Conservation (phyloP, 2,888 invertebrate species). For the Apotomis betuletana region DNA sequence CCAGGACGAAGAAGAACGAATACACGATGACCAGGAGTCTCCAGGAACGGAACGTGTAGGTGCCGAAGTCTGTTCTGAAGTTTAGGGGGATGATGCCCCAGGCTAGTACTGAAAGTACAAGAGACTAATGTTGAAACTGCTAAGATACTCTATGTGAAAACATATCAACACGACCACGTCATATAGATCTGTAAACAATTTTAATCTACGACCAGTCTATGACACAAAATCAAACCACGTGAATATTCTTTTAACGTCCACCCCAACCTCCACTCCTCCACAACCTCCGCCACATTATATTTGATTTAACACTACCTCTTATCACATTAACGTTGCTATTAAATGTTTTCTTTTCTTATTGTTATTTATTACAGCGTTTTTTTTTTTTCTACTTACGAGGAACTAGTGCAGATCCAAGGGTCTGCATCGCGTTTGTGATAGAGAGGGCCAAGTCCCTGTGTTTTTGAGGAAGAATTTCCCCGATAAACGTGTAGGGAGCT, state of each 20-base stretch:
- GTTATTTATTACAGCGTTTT: too few species aligned
- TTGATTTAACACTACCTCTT: too few species aligned
- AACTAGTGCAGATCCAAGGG: conserved; percentile 67
- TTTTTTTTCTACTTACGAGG: conserved; percentile 64
- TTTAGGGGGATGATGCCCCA: conserved; percentile 86
- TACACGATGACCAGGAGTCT: conserved; percentile 86
- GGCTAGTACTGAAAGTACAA: conserved; percentile 81
- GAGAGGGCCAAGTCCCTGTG: conserved; percentile 71
- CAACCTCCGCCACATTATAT: too few species aligned
- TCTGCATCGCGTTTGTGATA: conserved; percentile 73
- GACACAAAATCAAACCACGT: too few species aligned
- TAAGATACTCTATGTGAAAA: too few species aligned
- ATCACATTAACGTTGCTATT: too few species aligned
- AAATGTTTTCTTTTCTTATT: too few species aligned
- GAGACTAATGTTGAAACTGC: background rate
- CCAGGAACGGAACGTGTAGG: conserved; percentile 87
- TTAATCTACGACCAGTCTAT: too few species aligned
- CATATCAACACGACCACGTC: too few species aligned
- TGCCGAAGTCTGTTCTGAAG: conserved; percentile 72
- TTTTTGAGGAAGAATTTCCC: conserved; percentile 70
- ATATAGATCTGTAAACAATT: too few species aligned
- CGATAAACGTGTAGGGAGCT: conserved; percentile 73
- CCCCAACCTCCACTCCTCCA: too few species aligned
- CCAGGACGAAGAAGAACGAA: conserved; percentile 83
- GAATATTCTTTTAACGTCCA: too few species aligned